These are phyloP conservation scores for Brachionus calyciflorus DNA, from an alignment of 1,140 invertebrate species.

Conservation along the genomic window DNA sequence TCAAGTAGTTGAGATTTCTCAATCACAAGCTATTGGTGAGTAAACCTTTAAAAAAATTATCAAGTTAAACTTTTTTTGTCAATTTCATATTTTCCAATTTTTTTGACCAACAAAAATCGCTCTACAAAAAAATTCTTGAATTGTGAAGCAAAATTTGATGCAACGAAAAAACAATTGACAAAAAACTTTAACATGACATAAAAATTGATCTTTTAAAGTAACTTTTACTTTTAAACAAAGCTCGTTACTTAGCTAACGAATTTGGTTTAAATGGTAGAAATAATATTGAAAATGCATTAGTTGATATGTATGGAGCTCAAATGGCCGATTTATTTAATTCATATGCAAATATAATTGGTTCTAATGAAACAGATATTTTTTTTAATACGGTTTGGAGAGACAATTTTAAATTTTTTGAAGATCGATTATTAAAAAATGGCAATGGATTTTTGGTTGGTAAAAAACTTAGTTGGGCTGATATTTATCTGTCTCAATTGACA, in stretches of 20 bases:
- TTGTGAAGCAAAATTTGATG: too few species aligned
- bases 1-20: neutral
- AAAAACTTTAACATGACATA: too few species aligned
- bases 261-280: constrained; percentile 21
- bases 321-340: constrained; percentile 10
- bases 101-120: too few species aligned
- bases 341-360: neutral
- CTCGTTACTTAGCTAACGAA: constrained; percentile 7
- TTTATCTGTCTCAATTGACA: constrained; percentile 15
- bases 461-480: constrained; percentile 13
- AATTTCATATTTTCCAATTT: too few species aligned
- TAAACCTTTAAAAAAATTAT: too few species aligned
- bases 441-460: constrained; percentile 12
- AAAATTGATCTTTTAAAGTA: too few species aligned
- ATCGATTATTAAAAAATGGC: constrained; percentile 33
- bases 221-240: constrained; percentile 7
- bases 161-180: too few species aligned
- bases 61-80: too few species aligned
- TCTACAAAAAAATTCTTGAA: too few species aligned
- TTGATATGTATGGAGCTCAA: constrained; percentile 16
- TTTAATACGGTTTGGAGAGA: neutral
- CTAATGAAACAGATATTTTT: neutral
- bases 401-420: constrained; percentile 23
- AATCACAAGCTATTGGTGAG: too few species aligned
- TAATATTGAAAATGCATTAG: constrained; percentile 1